Base-by-base conservation (phyloP, 2,113 vertebrate genomes). In the Lota lota region DNA sequence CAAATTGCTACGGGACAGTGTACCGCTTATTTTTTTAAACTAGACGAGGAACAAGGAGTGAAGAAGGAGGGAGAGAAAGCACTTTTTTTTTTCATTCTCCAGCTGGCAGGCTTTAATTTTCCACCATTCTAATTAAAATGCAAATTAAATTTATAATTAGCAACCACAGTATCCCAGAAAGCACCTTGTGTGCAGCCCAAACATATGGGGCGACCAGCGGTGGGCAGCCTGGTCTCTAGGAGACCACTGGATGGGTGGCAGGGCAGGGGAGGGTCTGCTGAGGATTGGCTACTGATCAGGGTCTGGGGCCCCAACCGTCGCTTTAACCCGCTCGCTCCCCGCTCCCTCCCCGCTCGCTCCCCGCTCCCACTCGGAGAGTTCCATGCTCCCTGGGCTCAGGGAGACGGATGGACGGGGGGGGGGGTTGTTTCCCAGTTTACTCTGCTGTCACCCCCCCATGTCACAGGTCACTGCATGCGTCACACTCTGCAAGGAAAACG, bases 121-220 rank as follows among this genome's bases (percentile, higher is more conserved):
- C 94, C 93, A 93, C 94, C 94, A 93, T 96, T 96, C 96, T 98
- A 98, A 99, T 99, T 99, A 99, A 99, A 99, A 99, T 99, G 97
- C 96, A 98, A 99, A 99, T 99, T 97, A 96, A 98, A 98, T 98
- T 97, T 99, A 98, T 99, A 99, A 99, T 99, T 99, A 99, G 97
- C 96, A 96, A 95, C 94, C 94, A 94, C 90, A 92, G 94, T 96
- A 97, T 96, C 94, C 94, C 94, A 96, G 95, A 95, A 97, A 94
- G 93, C 95, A 95, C 94, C 95, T 95, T 94, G 94, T 91, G 91
- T 90, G 85, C 93, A 88, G 93, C 92, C 93, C 92, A 96, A 95
- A 95, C 97, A 97, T 98, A 98, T 97, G 96, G 96, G 94, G 88
- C 24, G 92, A 87, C 88, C 91, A 92, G 91, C 79, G 87, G 90